These are phyloP conservation scores for Zenarchopterus dispar DNA, from an alignment of 2,797 vertebrate genomes.

Conservation along the genomic window DNA sequence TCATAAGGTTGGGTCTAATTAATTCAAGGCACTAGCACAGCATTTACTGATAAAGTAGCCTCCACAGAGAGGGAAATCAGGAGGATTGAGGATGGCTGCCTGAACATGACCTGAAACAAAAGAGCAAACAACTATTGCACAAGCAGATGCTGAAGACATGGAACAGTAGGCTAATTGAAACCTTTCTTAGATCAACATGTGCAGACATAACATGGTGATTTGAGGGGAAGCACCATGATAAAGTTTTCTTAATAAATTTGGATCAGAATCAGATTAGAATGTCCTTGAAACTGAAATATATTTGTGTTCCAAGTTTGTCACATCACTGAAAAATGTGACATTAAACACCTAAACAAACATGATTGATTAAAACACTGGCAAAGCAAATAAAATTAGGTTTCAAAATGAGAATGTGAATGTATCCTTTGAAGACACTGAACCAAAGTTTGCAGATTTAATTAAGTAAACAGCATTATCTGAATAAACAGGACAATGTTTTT, in stretches of 20 bases:
- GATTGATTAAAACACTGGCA: not conserved
- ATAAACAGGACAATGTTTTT: too few relatives aligned
- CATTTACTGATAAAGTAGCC: not conserved
- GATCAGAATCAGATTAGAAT: slow-evolving; percentile 35
- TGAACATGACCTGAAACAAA: slow-evolving; percentile 7
- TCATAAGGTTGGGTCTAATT: slow-evolving; percentile 8
- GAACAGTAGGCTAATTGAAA: slow-evolving; percentile 32
- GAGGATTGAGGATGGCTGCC: slow-evolving; percentile 7
- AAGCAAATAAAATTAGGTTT: not conserved
- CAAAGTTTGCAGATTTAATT: too few relatives aligned
- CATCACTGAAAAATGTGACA: not conserved
- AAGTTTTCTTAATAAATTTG: slow-evolving; percentile 25
- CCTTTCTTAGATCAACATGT: slow-evolving; percentile 23
- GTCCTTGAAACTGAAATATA: not conserved
- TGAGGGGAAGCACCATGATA: slow-evolving; percentile 23
- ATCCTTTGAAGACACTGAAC: too few relatives aligned
- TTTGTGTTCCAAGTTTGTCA: not conserved
- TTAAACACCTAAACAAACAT: not conserved
- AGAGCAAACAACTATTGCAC: not conserved
- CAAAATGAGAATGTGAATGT: too few relatives aligned
- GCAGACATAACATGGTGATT: slow-evolving; percentile 36
- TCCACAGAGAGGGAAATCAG: slow-evolving; percentile 9
- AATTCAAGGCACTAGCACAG: not conserved
- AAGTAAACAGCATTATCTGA: too few relatives aligned
- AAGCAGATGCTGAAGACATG: slow-evolving; percentile 15